Evolutionary conservation across 2,113 vertebrate species (phyloP), one percentile per base, ranked within the genome.

Genomic region (Ivindomyrus marchei): DNA sequence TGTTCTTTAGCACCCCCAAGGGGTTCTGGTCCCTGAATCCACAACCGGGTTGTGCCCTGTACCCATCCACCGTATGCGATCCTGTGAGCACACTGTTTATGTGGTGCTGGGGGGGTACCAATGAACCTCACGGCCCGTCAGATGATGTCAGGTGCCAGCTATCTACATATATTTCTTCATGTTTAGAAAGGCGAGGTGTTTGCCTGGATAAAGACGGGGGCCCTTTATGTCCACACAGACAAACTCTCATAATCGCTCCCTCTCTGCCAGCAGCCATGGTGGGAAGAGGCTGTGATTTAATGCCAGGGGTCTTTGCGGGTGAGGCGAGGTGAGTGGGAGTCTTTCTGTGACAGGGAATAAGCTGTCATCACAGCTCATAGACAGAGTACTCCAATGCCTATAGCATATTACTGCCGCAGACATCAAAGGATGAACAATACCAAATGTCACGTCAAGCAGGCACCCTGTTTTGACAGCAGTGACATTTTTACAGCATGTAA

Each of bases 311-410:
- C 45, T 87, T 50, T 53, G n/a, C 4, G 85, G 85, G 49, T 52
- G 49, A 87, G 10, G 15, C 13, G 17, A 17, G 49, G 85, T 50
- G 47, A 53, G 85, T 36, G 24, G 85, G 85, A 87, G 49, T 87
- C 27, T 87, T 85, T 39, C 31, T 87, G 85, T 87, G 85, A 36
- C 85, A 87, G n/a, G 49, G 85, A 87, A 87, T 87, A 87, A 31
- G 24, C 49, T 46, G 83, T 45, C 83, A 85, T 85, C 83, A 85
- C 83, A 47, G 83, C 9, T 47, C 83, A 47, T 42, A 85, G 39
- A 85, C 21, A 85, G 39, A 85, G 45, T 24, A 27, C 83, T 85
- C 83, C 19, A 85, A 85, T 21, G 42, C 15, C 36, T 85, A 21
- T 56, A 8, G 36, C 83, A 47, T 19, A 85, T 85, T 87, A 87